Evolutionary conservation across 2,113 vertebrate species (phyloP), one percentile per base, ranked within the genome.

Genomic region (Muntiacus muntjak): DNA sequence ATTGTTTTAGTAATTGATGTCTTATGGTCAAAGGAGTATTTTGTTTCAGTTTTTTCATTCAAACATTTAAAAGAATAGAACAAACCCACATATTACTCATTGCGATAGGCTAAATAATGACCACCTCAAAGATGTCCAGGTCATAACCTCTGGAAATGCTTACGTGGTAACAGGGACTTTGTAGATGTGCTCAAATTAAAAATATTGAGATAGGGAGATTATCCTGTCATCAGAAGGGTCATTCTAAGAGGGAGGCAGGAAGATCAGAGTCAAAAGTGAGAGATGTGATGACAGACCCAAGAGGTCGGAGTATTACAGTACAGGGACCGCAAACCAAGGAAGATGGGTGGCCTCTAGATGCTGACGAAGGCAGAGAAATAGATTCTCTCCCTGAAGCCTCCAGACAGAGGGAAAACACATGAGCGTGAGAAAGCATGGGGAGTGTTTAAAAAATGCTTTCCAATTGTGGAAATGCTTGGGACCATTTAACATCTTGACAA

Each of bases 1-100:
- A 40, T 47, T 89, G 33, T 26, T 4, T 1, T 67, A 25, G 16
- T 55, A 67, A 93, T 40, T 76, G 62, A 30, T 5, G 5, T 50
- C 78, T 90, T 90, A 87, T 19, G 10, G 19, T 78, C 47, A 62
- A 62, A 78, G 55, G 50, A 76, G 16, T 47, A 47, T 74, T 64
- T 89, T 84, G 40, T 52, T 93, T 52, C n/a, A 15, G 8, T 52
- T 83, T 87, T 87, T 40, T 76, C 67, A 87, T 62, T 84, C 40
- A 85, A 14, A 62, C 36, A 33, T 36, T 93, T 30, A 89, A 90
- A 89, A 78, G n/a, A 94, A 15, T n/a, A 92, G 64, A 55, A 67
- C 26, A 45, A 52, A 52, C 28, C 25, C 40, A 10, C 76, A 83
- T 28, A 9, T 76, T 50, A 79, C 12, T 25, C 28, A 85, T 3